Percentiles rank a stretch among this genome's conserved stretches.
phyloP scores from a whole-genome alignment of 1,140 invertebrate genomes.

The Microplitis demolitor region DNA sequence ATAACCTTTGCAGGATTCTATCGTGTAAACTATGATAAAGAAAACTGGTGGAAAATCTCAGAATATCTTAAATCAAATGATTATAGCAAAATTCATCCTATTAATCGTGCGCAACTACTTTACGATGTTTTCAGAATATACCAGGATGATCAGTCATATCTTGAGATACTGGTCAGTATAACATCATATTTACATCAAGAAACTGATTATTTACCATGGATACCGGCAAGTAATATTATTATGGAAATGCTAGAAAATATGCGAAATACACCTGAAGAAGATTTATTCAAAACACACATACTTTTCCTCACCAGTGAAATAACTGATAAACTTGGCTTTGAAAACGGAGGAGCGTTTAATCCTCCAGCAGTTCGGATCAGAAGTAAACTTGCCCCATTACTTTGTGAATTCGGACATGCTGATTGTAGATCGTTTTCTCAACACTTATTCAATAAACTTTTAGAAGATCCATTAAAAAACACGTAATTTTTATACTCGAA shows the following conservation, averaged over 20 bases:
- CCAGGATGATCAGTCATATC: not conserved
- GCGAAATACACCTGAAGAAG: not conserved
- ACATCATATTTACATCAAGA: constrained; percentile 8
- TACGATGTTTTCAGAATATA: not conserved
- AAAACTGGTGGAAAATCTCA: not conserved
- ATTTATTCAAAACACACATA: not conserved
- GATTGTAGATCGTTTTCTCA: not conserved
- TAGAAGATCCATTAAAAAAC: not conserved
- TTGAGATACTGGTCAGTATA: not conserved
- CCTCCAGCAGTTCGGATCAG: not conserved
- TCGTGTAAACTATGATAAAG: not conserved
- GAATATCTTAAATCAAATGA: not conserved
- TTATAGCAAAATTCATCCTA: not conserved
- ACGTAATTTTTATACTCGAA: not conserved
- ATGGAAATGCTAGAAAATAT: not conserved
- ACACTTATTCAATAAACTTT: not conserved
- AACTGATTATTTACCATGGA: constrained; percentile 1
- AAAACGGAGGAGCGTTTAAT: not conserved
- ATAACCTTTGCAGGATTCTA: not conserved
- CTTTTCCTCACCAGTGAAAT: not conserved
- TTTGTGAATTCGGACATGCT: not conserved
- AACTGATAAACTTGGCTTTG: not conserved
- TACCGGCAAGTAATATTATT: not conserved
- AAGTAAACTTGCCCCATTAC: not conserved
- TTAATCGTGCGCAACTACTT: not conserved